Percentiles rank a stretch among this genome's conserved stretches.
Evolutionary conservation across 2,797 vertebrate genomes (phyloP).

Genomic region (Labeo calbasu): DNA sequence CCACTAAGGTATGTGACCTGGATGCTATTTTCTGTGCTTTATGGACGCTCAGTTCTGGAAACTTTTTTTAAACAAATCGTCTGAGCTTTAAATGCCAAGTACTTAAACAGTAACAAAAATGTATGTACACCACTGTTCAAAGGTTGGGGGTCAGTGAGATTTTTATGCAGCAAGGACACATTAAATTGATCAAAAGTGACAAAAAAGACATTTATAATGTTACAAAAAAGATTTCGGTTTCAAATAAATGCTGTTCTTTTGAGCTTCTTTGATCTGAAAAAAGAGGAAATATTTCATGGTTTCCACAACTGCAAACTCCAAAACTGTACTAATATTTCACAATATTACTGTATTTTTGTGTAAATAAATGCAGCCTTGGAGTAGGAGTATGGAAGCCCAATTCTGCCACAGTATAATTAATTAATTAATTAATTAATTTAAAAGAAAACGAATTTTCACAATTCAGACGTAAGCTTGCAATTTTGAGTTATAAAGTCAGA

Average conservation of each 20-base stretch:
- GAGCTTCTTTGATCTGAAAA: not conserved
- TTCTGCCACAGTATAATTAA: no score
- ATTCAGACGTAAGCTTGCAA: no score
- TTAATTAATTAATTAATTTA: no score
- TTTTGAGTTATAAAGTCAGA: no score
- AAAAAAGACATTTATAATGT: not conserved
- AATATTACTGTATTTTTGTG: not conserved
- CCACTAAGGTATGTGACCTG: not conserved
- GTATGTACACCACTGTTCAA: not conserved
- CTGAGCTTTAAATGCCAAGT: not conserved
- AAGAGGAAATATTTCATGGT: not conserved
- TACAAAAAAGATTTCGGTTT: not conserved
- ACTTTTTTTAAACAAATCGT: not conserved
- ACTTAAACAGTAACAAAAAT: not conserved
- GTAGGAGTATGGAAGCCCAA: not conserved
- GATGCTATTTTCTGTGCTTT: not conserved
- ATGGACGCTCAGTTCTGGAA: not conserved
- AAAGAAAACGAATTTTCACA: no score
- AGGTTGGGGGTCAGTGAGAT: not conserved
- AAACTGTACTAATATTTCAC: not conserved
- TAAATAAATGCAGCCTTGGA: not conserved
- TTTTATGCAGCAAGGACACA: not conserved
- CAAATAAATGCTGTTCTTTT: not conserved
- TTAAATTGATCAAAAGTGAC: not conserved
- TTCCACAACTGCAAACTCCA: not conserved